These are phyloP conservation scores for Frankliniella intonsa DNA, from an alignment of 2,888 invertebrate species.

Conservation along the genomic window DNA sequence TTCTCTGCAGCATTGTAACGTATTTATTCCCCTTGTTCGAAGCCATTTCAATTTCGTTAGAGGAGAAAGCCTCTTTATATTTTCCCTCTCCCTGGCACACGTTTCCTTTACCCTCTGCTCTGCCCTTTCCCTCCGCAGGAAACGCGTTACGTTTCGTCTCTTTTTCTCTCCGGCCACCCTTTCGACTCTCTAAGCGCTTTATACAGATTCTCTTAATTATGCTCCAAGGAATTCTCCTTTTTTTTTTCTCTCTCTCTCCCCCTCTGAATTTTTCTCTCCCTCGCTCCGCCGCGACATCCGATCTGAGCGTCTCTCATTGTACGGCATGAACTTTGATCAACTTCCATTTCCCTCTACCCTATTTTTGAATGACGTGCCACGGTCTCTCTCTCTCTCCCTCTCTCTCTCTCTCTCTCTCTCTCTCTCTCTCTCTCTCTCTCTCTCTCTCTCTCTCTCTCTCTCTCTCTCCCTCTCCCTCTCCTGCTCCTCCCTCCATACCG, in stretches of 20 bases:
- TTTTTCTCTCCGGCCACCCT: neutral
- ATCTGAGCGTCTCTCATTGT: neutral
- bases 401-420: neutral
- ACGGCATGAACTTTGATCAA: constrained; percentile 6
- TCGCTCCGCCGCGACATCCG: neutral
- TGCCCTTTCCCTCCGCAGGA: no score
- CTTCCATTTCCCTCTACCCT: neutral
- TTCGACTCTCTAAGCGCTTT: neutral
- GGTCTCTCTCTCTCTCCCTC: neutral
- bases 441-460: neutral
- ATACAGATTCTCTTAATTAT: neutral
- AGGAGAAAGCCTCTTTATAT: no score
- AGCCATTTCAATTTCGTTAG: no score
- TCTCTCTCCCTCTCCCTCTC: neutral
- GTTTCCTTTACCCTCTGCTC: no score
- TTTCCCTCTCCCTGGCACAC: no score
- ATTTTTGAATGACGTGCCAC: neutral
- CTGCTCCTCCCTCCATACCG: neutral
- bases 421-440: neutral
- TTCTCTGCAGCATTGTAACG: no score
- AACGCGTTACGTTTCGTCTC: no score
- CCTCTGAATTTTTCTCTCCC: neutral
- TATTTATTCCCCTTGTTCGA: no score
- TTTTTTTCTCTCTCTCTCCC: neutral
- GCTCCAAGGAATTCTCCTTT: neutral